A percentile compares a stretch with the other conserved stretches of the same genome.
These are phyloP conservation scores for Spondyliosoma cantharus DNA, from an alignment of 2,797 vertebrate species.

Conservation along the genomic window DNA sequence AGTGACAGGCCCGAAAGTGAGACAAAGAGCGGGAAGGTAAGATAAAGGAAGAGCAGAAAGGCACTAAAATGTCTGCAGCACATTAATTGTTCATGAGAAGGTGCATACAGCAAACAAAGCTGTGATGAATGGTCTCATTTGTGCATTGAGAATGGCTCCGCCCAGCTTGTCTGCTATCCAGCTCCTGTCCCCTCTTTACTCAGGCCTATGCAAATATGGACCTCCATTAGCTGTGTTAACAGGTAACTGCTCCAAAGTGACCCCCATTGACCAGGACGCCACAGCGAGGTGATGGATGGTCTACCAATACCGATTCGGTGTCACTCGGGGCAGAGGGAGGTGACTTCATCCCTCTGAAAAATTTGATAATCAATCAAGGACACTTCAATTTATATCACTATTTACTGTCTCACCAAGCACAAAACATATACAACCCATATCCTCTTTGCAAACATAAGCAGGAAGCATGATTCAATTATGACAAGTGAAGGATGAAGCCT, in stretches of 20 bases:
- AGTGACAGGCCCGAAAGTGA: conserved; percentile 63
- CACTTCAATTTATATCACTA: conserved; percentile 26
- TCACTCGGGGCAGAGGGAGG: conserved; percentile 44
- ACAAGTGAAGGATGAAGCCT: conserved; percentile 73
- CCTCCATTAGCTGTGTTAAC: conserved; percentile 79
- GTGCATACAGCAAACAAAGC: conserved; percentile 79
- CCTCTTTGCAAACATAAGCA: conserved; percentile 39
- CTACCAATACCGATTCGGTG: conserved; percentile 41
- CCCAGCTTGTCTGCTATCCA: conserved; percentile 68
- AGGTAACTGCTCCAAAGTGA: conserved; percentile 75
- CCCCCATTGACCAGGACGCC: conserved; percentile 67
- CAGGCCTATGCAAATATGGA: conserved; percentile 74
- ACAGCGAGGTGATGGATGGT: conserved; percentile 66
- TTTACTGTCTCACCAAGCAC: conserved; percentile 10
- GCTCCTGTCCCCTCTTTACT: conserved; percentile 57
- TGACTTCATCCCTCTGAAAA: conserved; percentile 36
- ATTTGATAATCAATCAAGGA: conserved; percentile 53
- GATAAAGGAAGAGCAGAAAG: conserved; percentile 66
- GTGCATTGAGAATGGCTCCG: conserved; percentile 69
- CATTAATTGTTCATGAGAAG: conserved; percentile 82
- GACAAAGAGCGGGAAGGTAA: conserved; percentile 65
- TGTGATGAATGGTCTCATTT: conserved; percentile 84
- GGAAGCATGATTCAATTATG: conserved; percentile 70
- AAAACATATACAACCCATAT: conserved; percentile 27
- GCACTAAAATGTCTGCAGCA: conserved; percentile 70